Conservation (phyloP, 2,797 vertebrate species). For the Bufotes viridis region DNA sequence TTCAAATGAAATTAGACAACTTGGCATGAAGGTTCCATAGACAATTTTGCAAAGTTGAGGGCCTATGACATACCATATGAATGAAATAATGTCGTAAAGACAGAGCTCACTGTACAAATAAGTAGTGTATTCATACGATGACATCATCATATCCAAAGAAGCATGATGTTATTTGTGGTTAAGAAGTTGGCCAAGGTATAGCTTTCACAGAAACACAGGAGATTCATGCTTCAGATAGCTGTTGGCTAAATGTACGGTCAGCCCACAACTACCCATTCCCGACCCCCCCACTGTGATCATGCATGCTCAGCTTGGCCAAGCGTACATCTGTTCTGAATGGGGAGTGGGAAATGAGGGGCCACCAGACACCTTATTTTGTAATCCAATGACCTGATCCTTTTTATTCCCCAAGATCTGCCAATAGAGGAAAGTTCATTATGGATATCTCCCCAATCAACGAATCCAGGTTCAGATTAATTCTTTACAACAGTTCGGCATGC, state of each 20-base stretch:
- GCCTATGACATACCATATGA: background rate
- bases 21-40: background rate
- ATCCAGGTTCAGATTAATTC: no score
- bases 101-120: background rate
- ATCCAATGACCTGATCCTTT: no score
- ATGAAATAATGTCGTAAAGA: slow-evolving; percentile 3
- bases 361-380: no score
- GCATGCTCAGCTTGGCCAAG: background rate
- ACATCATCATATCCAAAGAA: slow-evolving; percentile 18
- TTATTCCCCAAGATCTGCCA: no score
- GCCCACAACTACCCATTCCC: no score
- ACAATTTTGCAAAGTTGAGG: background rate
- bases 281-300: background rate
- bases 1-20: background rate
- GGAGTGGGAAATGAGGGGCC: no score
- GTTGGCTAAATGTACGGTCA: no score
- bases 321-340: no score
- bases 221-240: background rate
- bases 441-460: no score
- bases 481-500: no score
- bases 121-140: background rate
- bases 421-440: no score
- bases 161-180: slow-evolving; percentile 3
- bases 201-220: background rate
- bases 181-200: background rate